phyloP scores from a whole-genome alignment of 92 coral and sea anemone species.

The Actinostola sp. region DNA sequence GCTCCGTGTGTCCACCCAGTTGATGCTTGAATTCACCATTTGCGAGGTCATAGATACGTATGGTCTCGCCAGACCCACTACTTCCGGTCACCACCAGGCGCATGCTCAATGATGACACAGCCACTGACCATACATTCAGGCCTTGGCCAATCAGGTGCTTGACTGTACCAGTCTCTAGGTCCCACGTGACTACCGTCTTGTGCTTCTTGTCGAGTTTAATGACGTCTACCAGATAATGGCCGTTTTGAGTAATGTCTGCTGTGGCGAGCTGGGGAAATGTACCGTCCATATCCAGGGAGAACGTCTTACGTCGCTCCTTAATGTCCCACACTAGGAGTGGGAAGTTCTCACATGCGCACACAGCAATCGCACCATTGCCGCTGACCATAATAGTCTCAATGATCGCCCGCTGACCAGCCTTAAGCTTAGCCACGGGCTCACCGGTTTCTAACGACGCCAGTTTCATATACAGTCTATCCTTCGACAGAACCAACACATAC shows the following conservation, averaged over 20 bases:
- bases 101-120: constrained; percentile 85
- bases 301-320: constrained; percentile 64
- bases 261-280: constrained; percentile 86
- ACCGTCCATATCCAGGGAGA: constrained; percentile 77
- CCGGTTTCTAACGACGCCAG: constrained; percentile 93
- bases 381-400: constrained; percentile 97
- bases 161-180: constrained; percentile 86
- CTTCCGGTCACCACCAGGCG: constrained; percentile 85
- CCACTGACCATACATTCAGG: constrained; percentile 85
- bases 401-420: constrained; percentile 84
- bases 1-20: constrained; percentile 87
- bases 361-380: constrained; percentile 83
- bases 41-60: constrained; percentile 84
- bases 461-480: constrained; percentile 85
- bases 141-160: constrained; percentile 92
- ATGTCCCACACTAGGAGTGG: constrained; percentile 93
- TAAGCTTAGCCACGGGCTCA: constrained; percentile 86
- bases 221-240: constrained; percentile 89
- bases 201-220: constrained; percentile 84
- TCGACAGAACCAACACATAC: constrained; percentile 88
- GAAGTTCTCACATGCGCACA: constrained; percentile 87
- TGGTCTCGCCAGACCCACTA: constrained; percentile 72
- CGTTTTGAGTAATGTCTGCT: constrained; percentile 91
- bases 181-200: constrained; percentile 94
- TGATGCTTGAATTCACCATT: constrained; percentile 78